Evolutionary conservation across 2,797 vertebrate species (phyloP).

Genomic region (Apogon talboti): DNA sequence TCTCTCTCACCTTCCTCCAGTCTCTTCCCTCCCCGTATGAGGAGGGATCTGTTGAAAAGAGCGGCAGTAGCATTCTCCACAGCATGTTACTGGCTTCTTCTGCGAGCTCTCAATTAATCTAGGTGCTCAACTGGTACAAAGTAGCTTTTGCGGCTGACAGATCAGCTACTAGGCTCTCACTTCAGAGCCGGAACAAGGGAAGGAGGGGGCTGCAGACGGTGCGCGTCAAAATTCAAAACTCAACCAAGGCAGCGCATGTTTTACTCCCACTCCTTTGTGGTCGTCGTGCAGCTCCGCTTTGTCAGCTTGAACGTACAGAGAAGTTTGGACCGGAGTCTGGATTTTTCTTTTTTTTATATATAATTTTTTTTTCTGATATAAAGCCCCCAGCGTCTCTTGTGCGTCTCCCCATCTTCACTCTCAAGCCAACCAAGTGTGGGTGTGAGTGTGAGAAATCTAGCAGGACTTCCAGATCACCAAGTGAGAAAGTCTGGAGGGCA

Average conservation of each 20-base stretch:
- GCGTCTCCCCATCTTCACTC: slow-evolving; percentile 28
- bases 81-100: slow-evolving; percentile 52
- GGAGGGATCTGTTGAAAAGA: slow-evolving; percentile 61
- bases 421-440: slow-evolving; percentile 54
- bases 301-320: slow-evolving; percentile 55
- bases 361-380: slow-evolving; percentile 24
- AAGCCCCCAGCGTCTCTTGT: slow-evolving; percentile 30
- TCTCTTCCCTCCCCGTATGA: slow-evolving; percentile 46
- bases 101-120: slow-evolving; percentile 67
- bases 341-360: not conserved
- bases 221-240: slow-evolving; percentile 70
- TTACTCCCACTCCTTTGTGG: slow-evolving; percentile 52
- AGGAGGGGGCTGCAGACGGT: slow-evolving; percentile 46
- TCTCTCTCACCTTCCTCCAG: slow-evolving; percentile 41
- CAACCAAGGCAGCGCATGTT: slow-evolving; percentile 47
- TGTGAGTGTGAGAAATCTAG: slow-evolving; percentile 64
- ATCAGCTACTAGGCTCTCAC: slow-evolving; percentile 41
- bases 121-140: slow-evolving; percentile 72
- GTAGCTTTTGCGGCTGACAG: slow-evolving; percentile 40
- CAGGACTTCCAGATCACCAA: slow-evolving; percentile 72
- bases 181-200: slow-evolving; percentile 45
- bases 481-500: slow-evolving; percentile 67
- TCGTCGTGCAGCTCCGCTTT: slow-evolving; percentile 63
- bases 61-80: slow-evolving; percentile 41
- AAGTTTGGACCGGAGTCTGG: slow-evolving; percentile 53